Evolutionary conservation across 2,113 vertebrate species (phyloP).

Genomic region (Urocolius indicus): DNA sequence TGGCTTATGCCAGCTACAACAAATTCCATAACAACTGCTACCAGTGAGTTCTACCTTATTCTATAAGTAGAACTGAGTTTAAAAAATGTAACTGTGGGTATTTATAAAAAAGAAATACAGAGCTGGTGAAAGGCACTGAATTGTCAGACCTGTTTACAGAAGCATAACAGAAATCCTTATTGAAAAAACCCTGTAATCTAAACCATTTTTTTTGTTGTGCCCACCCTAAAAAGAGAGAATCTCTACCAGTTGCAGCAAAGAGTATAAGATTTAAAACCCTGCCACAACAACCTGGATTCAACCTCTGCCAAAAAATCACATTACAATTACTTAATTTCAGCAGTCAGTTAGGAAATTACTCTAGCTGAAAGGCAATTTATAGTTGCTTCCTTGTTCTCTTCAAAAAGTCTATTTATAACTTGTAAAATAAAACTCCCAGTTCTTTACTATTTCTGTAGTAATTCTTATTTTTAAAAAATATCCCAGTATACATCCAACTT

Average conservation of each 20-base stretch:
- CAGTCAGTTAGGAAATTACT: background rate
- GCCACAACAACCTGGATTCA: background rate
- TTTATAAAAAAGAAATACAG: background rate
- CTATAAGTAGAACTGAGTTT: background rate
- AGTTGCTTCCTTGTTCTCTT: background rate
- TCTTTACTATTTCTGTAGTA: background rate
- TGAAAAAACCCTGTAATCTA: background rate
- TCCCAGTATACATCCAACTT: background rate
- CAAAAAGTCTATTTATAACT: background rate
- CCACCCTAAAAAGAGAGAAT: background rate
- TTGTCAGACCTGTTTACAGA: background rate
- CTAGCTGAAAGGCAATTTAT: background rate
- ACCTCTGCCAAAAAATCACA: background rate
- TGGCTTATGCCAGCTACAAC: constrained; percentile 98
- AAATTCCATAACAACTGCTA: constrained; percentile 99
- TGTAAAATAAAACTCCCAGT: background rate
- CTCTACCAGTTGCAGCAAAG: background rate
- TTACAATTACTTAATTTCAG: background rate
- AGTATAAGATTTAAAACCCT: background rate
- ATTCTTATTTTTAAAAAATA: background rate
- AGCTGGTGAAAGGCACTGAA: background rate
- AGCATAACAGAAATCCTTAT: background rate
- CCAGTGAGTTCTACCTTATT: constrained; percentile 83
- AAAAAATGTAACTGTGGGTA: background rate
- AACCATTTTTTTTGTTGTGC: background rate